Conservation (phyloP, 2,797 vertebrate species). For the Neopelma chrysocephalum region DNA sequence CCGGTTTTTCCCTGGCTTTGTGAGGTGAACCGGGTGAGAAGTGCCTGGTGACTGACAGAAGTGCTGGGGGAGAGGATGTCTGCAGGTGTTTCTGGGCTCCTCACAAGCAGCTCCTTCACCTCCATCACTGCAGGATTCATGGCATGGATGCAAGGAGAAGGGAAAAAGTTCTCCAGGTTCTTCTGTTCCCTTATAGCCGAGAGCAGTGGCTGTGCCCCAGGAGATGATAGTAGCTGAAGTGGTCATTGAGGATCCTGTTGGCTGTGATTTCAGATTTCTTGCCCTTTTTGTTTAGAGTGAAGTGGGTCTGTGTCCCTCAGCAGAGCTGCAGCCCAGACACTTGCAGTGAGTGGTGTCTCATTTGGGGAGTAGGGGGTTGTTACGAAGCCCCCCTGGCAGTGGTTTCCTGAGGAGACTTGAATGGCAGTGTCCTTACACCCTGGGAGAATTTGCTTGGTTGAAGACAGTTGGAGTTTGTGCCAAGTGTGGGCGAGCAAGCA, state of each 20-base stretch:
- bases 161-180: background rate
- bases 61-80: background rate
- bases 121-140: background rate
- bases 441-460: background rate
- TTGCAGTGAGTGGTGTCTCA: background rate
- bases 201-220: background rate
- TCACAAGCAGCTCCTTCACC: background rate
- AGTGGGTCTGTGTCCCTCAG: background rate
- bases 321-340: background rate
- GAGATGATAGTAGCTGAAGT: background rate
- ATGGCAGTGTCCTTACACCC: background rate
- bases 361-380: background rate
- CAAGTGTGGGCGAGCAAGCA: background rate
- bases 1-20: background rate
- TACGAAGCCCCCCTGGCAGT: background rate
- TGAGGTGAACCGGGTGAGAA: background rate
- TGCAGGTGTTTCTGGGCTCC: background rate
- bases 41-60: background rate
- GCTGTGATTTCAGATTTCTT: background rate
- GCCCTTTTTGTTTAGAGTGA: background rate
- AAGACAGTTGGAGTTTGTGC: background rate
- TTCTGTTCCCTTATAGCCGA: background rate
- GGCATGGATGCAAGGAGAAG: fast-evolving
- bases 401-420: background rate
- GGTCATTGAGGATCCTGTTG: background rate